Evolutionary conservation across 1,140 invertebrate genomes (phyloP).

Genomic region (Globodera ellingtonae): DNA sequence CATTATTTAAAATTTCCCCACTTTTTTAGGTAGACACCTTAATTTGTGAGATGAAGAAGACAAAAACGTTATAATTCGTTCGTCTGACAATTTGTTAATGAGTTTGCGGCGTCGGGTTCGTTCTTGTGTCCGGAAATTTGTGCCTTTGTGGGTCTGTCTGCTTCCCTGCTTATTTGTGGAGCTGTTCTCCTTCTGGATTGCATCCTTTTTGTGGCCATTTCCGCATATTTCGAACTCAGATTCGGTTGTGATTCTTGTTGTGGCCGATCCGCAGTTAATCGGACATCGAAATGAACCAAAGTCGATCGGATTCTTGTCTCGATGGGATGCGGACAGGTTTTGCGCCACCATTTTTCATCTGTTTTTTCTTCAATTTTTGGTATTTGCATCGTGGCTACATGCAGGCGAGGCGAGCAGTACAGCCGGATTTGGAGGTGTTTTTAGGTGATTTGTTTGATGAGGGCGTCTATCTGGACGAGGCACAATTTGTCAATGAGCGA

Average conservation of each 20-base stretch:
- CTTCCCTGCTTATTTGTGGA: background rate
- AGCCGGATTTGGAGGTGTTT: constrained; percentile 42
- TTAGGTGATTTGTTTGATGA: constrained; percentile 49
- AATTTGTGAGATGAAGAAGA: too few species aligned
- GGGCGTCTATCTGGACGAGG: constrained; percentile 37
- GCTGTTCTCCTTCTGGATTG: background rate
- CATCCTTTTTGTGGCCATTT: constrained; percentile 12
- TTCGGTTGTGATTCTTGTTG: constrained; percentile 28
- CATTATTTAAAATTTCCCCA: too few species aligned
- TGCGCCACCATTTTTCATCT: constrained; percentile 1
- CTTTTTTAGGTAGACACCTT: too few species aligned
- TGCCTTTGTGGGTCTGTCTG: constrained; percentile 2
- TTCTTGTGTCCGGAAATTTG: background rate
- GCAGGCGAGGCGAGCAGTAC: background rate
- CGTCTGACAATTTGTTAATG: background rate
- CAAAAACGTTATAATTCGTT: background rate
- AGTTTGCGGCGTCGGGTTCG: constrained; percentile 2
- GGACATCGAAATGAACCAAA: constrained; percentile 41
- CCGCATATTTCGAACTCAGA: background rate
- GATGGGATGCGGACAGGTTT: constrained; percentile 43
- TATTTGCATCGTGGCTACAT: constrained; percentile 35
- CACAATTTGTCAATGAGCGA: constrained; percentile 35
- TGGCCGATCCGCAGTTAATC: constrained; percentile 47
- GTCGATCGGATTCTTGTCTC: constrained; percentile 34
- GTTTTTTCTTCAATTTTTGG: background rate